A percentile compares a stretch with the other conserved stretches of the same genome.
Conservation (phyloP, 2,888 invertebrate species). For the Ariolimax columbianus region DNA sequence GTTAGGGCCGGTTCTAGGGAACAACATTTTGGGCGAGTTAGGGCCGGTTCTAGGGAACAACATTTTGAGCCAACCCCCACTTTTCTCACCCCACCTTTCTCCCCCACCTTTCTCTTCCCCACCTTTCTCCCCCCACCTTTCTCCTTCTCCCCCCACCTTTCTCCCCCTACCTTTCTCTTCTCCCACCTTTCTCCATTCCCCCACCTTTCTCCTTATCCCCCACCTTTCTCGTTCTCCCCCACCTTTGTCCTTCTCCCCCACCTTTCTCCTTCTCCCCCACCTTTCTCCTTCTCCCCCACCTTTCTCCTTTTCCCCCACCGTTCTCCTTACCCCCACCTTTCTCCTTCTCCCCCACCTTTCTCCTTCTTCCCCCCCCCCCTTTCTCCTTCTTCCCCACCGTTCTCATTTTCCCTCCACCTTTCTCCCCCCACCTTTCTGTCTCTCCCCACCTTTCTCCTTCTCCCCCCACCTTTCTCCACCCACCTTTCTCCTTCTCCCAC, state of each 20-base stretch:
- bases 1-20: no score
- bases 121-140: background rate
- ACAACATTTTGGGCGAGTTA: no score
- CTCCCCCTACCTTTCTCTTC: background rate
- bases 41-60: no score
- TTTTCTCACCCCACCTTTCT: background rate
- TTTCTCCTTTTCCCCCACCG: background rate
- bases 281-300: background rate
- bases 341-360: background rate
- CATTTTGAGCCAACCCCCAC: no score
- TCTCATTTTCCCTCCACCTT: background rate
- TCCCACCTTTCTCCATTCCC: background rate
- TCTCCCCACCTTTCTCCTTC: no score
- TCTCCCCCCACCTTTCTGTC: background rate
- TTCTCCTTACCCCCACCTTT: background rate
- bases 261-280: background rate
- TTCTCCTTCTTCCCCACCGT: background rate
- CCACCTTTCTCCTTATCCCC: background rate
- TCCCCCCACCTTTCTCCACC: background rate
- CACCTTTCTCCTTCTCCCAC: no score
- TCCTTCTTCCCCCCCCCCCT: background rate
- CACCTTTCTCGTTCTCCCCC: background rate
- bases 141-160: background rate
- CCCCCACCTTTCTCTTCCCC: background rate
- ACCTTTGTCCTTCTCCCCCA: background rate